Evolutionary conservation across 1,140 invertebrate genomes (phyloP).

Genomic region (Saxidomus purpurata): DNA sequence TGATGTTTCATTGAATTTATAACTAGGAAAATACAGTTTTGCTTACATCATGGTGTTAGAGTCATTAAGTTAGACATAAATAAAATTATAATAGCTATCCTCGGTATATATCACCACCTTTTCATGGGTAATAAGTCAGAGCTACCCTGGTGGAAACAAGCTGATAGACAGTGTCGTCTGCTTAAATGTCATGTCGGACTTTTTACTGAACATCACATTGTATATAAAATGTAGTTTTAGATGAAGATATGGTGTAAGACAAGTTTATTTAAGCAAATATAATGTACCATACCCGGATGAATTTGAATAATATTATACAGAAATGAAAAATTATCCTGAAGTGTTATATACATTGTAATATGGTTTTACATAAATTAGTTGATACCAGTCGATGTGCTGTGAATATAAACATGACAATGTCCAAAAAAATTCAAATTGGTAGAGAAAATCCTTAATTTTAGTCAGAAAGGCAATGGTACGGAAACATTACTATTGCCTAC

Average conservation of each 20-base stretch:
- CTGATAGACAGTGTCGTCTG: not conserved
- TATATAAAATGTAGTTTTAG: not conserved
- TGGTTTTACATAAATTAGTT: too few relatives aligned
- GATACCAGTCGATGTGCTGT: too few relatives aligned
- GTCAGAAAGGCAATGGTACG: too few relatives aligned
- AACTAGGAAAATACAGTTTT: slow-evolving; percentile 3
- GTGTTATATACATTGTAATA: too few relatives aligned
- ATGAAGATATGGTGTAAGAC: not conserved
- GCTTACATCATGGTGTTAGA: slow-evolving; percentile 44
- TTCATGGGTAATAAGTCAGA: not conserved
- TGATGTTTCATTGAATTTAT: not conserved
- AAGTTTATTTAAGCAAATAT: not conserved
- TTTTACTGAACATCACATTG: not conserved
- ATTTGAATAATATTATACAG: too few relatives aligned
- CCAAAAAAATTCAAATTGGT: too few relatives aligned
- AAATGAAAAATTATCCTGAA: too few relatives aligned
- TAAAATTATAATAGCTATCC: slow-evolving; percentile 11
- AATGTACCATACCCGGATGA: too few relatives aligned
- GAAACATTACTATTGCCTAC: too few relatives aligned
- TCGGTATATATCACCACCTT: too few relatives aligned
- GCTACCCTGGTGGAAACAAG: not conserved
- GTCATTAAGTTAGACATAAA: slow-evolving; percentile 1
- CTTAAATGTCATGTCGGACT: not conserved
- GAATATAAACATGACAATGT: too few relatives aligned
- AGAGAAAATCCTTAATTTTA: too few relatives aligned